These are phyloP conservation scores for Sinocyclocheilus rhinocerous DNA, from an alignment of 2,113 vertebrate species.

Conservation along the genomic window DNA sequence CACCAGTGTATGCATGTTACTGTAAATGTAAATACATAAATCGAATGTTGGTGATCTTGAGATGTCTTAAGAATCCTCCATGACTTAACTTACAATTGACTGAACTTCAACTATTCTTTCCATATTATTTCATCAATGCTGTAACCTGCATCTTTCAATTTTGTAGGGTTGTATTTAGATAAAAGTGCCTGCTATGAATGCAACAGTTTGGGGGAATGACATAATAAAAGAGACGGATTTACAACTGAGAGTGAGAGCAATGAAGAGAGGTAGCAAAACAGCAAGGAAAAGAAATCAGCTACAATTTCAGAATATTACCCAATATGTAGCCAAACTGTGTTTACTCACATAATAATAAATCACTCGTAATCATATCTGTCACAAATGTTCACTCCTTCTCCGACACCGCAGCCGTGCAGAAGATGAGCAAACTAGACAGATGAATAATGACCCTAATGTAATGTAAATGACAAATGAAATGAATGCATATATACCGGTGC, in stretches of 20 bases:
- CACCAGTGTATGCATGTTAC: no score
- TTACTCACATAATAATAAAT: slow-evolving; percentile 7
- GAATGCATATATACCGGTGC: background rate
- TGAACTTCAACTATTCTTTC: background rate
- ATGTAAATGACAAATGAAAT: background rate
- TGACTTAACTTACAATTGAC: no score
- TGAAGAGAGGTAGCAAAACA: background rate
- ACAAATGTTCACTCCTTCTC: background rate
- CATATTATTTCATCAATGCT: background rate
- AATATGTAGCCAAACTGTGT: slow-evolving; percentile 9
- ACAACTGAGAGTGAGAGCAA: slow-evolving; percentile 19
- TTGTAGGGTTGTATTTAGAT: background rate
- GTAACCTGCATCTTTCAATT: background rate
- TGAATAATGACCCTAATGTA: background rate
- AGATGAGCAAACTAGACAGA: slow-evolving; percentile 27
- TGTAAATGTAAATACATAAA: no score
- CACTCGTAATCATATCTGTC: slow-evolving; percentile 5
- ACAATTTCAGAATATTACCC: slow-evolving; percentile 48
- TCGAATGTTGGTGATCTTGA: no score
- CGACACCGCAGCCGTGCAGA: background rate
- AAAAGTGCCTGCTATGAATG: background rate
- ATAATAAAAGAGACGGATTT: background rate
- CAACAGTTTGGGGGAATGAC: background rate
- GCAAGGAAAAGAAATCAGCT: slow-evolving; percentile 20
- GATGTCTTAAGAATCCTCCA: no score